Evolutionary conservation across 2,888 invertebrate genomes (phyloP).

Genomic region (Tenthredo scrophulariae): DNA sequence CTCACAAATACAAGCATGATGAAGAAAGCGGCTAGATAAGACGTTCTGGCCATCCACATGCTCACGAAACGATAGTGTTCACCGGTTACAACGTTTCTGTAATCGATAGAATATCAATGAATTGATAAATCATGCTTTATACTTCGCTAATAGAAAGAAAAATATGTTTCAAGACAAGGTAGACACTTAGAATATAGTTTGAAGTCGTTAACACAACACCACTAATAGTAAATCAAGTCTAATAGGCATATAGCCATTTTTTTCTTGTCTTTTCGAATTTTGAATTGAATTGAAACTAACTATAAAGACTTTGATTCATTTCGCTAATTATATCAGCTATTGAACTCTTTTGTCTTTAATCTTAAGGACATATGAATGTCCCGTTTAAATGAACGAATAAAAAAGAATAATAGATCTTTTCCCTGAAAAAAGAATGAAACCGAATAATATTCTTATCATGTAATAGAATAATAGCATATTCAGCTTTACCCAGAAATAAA

Average conservation of each 20-base stretch:
- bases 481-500: background rate
- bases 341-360: background rate
- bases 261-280: background rate
- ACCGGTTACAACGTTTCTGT: constrained; percentile 97
- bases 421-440: background rate
- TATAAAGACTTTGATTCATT: background rate
- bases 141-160: background rate
- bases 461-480: background rate
- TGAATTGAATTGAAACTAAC: background rate
- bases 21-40: constrained; percentile 96
- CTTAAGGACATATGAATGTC: background rate
- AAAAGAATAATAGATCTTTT: background rate
- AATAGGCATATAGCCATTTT: background rate
- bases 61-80: constrained; percentile 99
- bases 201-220: background rate
- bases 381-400: background rate
- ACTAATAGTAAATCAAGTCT: background rate
- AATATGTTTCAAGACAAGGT: background rate
- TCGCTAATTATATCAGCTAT: background rate
- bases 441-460: background rate
- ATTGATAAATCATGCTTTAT: background rate
- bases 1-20: constrained; percentile 99
- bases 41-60: constrained; percentile 96
- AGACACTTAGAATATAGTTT: background rate
- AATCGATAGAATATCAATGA: constrained; percentile 64